These are phyloP conservation scores for Coptodon rendalli DNA, from an alignment of 2,113 vertebrate genomes.

Conservation along the genomic window DNA sequence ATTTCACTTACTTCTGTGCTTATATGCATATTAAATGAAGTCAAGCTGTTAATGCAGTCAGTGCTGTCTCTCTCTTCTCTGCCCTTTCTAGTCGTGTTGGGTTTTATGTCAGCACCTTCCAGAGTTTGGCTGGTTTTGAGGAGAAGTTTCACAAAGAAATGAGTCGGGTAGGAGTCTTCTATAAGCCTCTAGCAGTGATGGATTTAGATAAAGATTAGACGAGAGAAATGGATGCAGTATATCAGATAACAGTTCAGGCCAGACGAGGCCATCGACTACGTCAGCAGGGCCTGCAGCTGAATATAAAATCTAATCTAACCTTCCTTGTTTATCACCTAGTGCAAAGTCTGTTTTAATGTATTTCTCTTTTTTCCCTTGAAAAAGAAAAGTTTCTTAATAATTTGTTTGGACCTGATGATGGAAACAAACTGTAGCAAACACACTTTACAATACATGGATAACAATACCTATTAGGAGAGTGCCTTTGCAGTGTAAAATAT, in stretches of 20 bases:
- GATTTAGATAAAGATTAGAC: background rate
- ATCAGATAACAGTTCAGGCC: background rate
- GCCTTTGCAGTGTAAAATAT: background rate
- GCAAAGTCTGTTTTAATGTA: background rate
- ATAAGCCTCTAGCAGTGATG: background rate
- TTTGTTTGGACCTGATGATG: background rate
- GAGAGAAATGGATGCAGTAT: background rate
- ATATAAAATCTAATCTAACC: background rate
- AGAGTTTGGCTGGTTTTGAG: constrained; percentile 93
- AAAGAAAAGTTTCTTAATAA: background rate
- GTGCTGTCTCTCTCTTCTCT: background rate
- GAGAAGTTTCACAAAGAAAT: constrained; percentile 99
- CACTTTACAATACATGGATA: background rate
- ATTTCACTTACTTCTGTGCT: background rate
- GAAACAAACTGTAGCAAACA: background rate
- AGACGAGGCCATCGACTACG: background rate
- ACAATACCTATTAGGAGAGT: background rate
- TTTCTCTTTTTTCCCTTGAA: background rate
- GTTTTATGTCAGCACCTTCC: constrained; percentile 99
- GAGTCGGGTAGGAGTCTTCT: constrained; percentile 79
- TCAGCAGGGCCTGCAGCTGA: background rate
- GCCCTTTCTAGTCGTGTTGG: constrained; percentile 84
- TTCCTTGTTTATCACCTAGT: background rate
- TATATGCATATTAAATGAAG: background rate
- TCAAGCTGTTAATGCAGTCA: background rate